Conservation (phyloP, 1,140 invertebrate species). For the Orchestia grillus region DNA sequence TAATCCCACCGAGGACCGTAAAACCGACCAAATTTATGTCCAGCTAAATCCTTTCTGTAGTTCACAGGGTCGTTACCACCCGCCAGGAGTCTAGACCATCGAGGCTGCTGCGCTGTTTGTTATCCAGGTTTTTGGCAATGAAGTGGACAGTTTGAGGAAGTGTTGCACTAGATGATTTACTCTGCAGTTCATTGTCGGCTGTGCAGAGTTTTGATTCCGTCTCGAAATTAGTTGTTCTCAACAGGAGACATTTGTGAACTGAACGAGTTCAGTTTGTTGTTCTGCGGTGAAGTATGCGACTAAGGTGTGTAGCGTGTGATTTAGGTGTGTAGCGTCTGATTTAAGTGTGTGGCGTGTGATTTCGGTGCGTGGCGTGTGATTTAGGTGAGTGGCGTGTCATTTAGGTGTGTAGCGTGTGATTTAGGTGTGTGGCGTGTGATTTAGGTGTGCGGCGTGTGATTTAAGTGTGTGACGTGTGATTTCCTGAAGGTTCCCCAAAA, state of each 20-base stretch:
- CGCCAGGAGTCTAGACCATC: neutral
- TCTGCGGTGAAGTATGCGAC: neutral
- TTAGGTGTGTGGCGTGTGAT: too few species aligned
- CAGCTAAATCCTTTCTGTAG: neutral
- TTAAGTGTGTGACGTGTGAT: neutral
- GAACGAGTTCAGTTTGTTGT: neutral
- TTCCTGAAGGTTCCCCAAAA: too few species aligned
- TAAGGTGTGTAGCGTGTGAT: neutral
- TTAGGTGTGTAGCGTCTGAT: neutral
- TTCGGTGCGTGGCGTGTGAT: too few species aligned
- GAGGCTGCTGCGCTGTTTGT: neutral
- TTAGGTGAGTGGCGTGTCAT: neutral
- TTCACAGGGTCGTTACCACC: neutral
- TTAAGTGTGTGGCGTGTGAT: too few species aligned
- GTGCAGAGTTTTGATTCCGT: neutral
- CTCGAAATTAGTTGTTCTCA: neutral
- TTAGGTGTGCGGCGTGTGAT: too few species aligned
- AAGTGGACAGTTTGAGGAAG: neutral
- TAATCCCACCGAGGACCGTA: neutral
- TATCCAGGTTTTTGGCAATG: neutral
- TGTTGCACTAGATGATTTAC: neutral
- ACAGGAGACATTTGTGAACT: neutral
- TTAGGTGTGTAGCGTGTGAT: neutral
- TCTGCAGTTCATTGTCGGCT: neutral
- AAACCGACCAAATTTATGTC: neutral